Base-by-base conservation (phyloP, 2,888 invertebrate species). In the Megalurothrips usitatus region DNA sequence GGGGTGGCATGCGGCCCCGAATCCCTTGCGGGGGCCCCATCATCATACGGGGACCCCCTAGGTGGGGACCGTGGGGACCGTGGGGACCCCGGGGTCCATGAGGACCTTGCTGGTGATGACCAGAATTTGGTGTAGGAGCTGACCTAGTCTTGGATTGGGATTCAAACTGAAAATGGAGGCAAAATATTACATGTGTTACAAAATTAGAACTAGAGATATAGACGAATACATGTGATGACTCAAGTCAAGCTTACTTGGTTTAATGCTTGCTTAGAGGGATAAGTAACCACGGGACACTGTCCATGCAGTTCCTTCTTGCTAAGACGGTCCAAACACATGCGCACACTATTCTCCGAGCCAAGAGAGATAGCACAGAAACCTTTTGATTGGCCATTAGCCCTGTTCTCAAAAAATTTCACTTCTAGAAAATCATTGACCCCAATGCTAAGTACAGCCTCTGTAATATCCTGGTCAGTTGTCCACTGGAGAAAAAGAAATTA, bases 381-480 rank as follows among this genome's bases (percentile, higher is more conserved):
- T 90, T 99, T 99, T 0, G 97, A 98, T 88, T 98, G 98, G 47
- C 99, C 99, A 89, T 99, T 99, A 58, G 97, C 95, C 85, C 99
- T 92, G 89, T 99, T 99, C 89, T 99, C 99, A 89, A 98, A 98
- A 89, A 99, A 99, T 89, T 99, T 99, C 63, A 99, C 97, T 87
- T 99, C 99, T 85, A 97, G 92, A 86, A 99, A 94, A 89, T 99
- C 99, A 81, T 91, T 91, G 10, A 98, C 95, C 79, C 98, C 98
- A 84, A 96, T 90, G 84, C 94, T 93, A 81, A 92, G 92, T 82
- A 98, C 91, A n/a, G 94, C 94, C 89, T 97, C 96, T 80, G 94
- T 93, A 84, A 99, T 94, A 86, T 99, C 98, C 89, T 96, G 96
- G 89, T 97, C 98, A 83, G 97, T 98, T 81, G 98, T 98, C 98